phyloP scores from a whole-genome alignment of 2,888 invertebrate species.

The Conomelus anceps region DNA sequence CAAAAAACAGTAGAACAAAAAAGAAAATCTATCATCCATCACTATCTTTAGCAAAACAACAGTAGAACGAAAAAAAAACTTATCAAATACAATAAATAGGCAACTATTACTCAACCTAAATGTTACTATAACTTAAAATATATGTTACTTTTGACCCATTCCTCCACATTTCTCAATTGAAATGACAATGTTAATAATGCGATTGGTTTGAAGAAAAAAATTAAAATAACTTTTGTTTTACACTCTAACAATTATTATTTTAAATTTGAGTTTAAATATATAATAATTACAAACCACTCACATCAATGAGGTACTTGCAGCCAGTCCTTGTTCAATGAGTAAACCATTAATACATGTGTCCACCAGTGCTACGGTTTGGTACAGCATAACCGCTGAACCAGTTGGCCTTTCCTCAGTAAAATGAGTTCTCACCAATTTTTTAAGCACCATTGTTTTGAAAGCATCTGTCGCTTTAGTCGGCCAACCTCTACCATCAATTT shows the following conservation, averaged over 20 bases:
- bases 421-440: constrained; percentile 14
- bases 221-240: too few relatives aligned
- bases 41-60: too few relatives aligned
- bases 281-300: constrained; percentile 37
- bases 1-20: too few relatives aligned
- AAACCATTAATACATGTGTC: constrained; percentile 49
- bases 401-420: background rate
- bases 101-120: too few relatives aligned
- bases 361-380: constrained; percentile 39
- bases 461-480: constrained; percentile 36
- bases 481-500: constrained; percentile 42
- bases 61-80: too few relatives aligned
- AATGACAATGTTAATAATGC: too few relatives aligned
- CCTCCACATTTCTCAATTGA: too few relatives aligned
- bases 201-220: too few relatives aligned
- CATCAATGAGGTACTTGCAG: constrained; percentile 47
- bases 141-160: too few relatives aligned
- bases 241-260: background rate
- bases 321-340: constrained; percentile 47
- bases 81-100: too few relatives aligned
- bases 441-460: constrained; percentile 7
- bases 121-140: too few relatives aligned
- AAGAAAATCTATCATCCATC: too few relatives aligned
- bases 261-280: constrained; percentile 3
- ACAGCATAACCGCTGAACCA: constrained; percentile 42